phyloP scores from a whole-genome alignment of 1,140 invertebrate genomes.

The Drosophila kepulauana region DNA sequence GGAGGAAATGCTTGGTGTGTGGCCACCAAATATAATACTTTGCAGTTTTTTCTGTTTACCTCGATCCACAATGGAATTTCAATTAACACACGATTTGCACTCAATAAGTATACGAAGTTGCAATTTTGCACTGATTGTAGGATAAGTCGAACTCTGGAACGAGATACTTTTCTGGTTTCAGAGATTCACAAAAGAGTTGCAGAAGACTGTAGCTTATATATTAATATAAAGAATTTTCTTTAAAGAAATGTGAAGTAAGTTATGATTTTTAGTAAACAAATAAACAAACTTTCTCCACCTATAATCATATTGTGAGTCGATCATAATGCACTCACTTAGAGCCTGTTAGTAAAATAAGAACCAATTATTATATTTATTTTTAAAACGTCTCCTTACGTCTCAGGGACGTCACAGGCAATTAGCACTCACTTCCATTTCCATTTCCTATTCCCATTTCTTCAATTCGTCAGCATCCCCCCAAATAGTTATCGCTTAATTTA shows the following conservation, averaged over 20 bases:
- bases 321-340: too few species aligned
- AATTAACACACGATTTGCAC: slow-evolving; percentile 70
- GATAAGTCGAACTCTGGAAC: slow-evolving; percentile 28
- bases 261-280: too few species aligned
- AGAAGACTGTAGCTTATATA: background rate
- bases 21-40: slow-evolving; percentile 26
- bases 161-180: slow-evolving; percentile 15
- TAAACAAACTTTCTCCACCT: too few species aligned
- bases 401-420: slow-evolving; percentile 46
- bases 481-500: slow-evolving; percentile 40
- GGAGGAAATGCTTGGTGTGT: slow-evolving; percentile 33
- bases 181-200: background rate
- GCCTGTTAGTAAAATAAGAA: background rate
- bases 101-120: slow-evolving; percentile 44
- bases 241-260: too few species aligned
- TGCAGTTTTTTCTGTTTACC: slow-evolving; percentile 15
- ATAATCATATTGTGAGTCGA: too few species aligned
- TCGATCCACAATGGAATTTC: slow-evolving; percentile 53
- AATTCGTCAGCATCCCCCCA: slow-evolving; percentile 19
- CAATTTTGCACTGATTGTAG: slow-evolving; percentile 19
- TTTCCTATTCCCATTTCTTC: slow-evolving; percentile 28
- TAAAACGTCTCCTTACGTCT: slow-evolving; percentile 11
- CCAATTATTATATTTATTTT: slow-evolving; percentile 17
- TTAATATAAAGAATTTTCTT: too few species aligned
- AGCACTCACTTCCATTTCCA: slow-evolving; percentile 12